A percentile compares a stretch with the other conserved stretches of the same genome.
These are phyloP conservation scores for Notolabrus celidotus DNA, from an alignment of 2,797 vertebrate genomes.

Conservation along the genomic window DNA sequence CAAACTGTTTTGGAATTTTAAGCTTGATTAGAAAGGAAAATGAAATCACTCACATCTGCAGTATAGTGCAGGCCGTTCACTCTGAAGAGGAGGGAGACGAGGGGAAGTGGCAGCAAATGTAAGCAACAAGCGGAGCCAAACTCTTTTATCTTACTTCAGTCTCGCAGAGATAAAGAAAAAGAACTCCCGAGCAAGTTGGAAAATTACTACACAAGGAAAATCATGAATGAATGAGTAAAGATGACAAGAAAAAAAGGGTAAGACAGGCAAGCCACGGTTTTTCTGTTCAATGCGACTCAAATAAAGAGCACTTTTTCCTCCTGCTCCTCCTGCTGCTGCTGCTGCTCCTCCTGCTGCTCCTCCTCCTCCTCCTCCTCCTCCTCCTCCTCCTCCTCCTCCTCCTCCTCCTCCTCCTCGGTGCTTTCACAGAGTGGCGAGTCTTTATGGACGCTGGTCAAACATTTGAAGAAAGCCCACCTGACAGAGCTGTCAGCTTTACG, in stretches of 20 bases:
- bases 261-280: constrained; percentile 26
- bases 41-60: constrained; percentile 44
- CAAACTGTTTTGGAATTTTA: not conserved
- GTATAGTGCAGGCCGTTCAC: constrained; percentile 18
- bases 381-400: not conserved
- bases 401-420: not conserved
- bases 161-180: not conserved
- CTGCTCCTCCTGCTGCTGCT: not conserved
- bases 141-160: constrained; percentile 32
- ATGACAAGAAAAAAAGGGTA: not conserved
- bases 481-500: constrained; percentile 50
- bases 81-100: not conserved
- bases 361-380: not conserved
- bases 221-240: not conserved
- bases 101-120: constrained; percentile 21
- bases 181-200: constrained; percentile 27
- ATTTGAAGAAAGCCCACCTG: constrained; percentile 51
- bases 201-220: constrained; percentile 24
- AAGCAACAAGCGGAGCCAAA: constrained; percentile 71
- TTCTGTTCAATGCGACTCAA: constrained; percentile 46
- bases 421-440: constrained; percentile 12
- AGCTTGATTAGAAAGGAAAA: constrained; percentile 2
- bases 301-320: constrained; percentile 26
- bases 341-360: too few relatives aligned
- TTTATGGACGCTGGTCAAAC: constrained; percentile 43